phyloP scores from a whole-genome alignment of 1,140 invertebrate species.

The Metopolophium dirhodum region DNA sequence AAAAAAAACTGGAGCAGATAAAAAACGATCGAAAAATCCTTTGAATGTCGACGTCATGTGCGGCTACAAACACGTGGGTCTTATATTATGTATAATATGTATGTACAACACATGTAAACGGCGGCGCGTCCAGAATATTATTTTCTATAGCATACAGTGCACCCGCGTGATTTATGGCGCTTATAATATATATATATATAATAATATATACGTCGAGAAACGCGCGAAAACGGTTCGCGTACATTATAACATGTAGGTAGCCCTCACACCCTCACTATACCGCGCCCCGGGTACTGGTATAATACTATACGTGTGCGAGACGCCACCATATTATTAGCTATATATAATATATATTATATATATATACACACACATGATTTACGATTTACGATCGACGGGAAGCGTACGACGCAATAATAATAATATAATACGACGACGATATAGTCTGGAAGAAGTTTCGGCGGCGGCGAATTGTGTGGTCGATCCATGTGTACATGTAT shows the following conservation, averaged over 20 bases:
- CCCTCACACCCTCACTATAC: neutral
- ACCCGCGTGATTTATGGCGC: neutral
- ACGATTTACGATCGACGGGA: neutral
- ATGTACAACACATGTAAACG: slow-evolving; percentile 26
- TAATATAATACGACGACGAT: neutral
- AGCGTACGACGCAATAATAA: neutral
- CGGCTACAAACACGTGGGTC: slow-evolving; percentile 12
- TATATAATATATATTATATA: neutral
- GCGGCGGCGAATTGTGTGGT: slow-evolving; percentile 18
- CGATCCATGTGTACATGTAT: neutral
- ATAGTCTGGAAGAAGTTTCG: slow-evolving; percentile 15
- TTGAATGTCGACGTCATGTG: neutral
- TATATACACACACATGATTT: neutral
- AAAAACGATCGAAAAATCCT: neutral
- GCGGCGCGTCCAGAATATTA: slow-evolving; percentile 11
- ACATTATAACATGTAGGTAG: neutral
- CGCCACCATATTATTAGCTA: neutral
- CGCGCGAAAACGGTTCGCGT: neutral
- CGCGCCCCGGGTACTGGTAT: neutral
- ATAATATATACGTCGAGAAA: neutral
- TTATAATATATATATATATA: neutral
- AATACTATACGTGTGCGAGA: neutral
- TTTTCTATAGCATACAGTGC: neutral
- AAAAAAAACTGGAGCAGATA: neutral
- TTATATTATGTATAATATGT: slow-evolving; percentile 24